phyloP scores from a whole-genome alignment of 2,797 vertebrate species.

The Coregonus sp. region DNA sequence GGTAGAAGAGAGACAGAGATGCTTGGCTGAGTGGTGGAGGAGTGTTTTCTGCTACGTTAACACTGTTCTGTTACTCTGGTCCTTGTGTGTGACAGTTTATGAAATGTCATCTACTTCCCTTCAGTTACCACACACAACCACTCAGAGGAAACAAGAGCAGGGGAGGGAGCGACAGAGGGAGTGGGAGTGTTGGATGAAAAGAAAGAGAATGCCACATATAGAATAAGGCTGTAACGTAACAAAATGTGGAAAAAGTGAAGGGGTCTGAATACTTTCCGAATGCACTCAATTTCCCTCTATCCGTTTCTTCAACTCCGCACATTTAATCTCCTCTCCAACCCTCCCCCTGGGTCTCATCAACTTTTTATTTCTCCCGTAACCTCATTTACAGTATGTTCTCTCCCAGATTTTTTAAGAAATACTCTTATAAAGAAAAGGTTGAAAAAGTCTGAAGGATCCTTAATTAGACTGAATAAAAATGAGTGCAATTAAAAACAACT shows the following conservation, averaged over 20 bases:
- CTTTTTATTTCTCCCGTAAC: not conserved
- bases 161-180: slow-evolving; percentile 16
- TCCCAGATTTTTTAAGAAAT: not conserved
- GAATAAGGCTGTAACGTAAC: too few relatives aligned
- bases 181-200: slow-evolving; percentile 1
- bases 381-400: slow-evolving; percentile 21
- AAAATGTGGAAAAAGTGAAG: too few relatives aligned
- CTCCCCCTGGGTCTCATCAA: not conserved
- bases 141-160: slow-evolving; percentile 12
- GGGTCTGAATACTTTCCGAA: too few relatives aligned
- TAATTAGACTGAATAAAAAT: not conserved
- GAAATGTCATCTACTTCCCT: slow-evolving; percentile 41
- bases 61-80: slow-evolving; percentile 32
- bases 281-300: slow-evolving; percentile 18
- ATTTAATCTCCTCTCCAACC: slow-evolving; percentile 16
- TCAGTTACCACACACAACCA: slow-evolving; percentile 32
- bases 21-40: not conserved
- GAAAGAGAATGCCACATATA: slow-evolving; percentile 33
- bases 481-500: too few relatives aligned
- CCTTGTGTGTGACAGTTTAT: slow-evolving; percentile 32
- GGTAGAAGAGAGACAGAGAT: not conserved
- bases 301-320: slow-evolving; percentile 34
- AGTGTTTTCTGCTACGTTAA: slow-evolving; percentile 15
- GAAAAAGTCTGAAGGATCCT: too few relatives aligned
- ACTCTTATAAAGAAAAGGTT: too few relatives aligned